Evolutionary conservation across 2,113 vertebrate species (phyloP).

Genomic region (Strigops habroptila): DNA sequence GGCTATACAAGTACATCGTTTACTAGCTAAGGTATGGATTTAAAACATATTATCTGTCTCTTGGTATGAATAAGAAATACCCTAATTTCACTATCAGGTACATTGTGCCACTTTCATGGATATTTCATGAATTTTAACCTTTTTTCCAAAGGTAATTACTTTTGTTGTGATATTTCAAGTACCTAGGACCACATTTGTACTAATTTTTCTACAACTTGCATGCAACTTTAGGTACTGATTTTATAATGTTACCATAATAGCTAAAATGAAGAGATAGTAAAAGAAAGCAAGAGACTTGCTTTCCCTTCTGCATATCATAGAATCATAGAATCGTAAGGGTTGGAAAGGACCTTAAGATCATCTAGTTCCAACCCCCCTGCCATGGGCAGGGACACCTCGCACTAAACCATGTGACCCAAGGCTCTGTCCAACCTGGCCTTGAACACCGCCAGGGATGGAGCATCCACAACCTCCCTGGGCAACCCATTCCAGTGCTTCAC

Average conservation of each 20-base stretch:
- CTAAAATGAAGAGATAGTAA: background rate
- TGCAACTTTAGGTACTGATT: background rate
- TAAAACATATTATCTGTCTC: background rate
- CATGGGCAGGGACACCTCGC: too few relatives aligned
- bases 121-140: background rate
- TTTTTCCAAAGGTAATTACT: background rate
- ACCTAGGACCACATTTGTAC: background rate
- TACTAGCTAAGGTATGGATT: background rate
- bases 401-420: too few relatives aligned
- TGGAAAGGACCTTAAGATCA: too few relatives aligned
- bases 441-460: too few relatives aligned
- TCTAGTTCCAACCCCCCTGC: too few relatives aligned
- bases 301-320: background rate
- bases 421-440: too few relatives aligned
- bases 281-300: background rate
- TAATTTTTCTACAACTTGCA: background rate
- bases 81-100: background rate
- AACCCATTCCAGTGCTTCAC: too few relatives aligned
- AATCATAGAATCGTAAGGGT: too few relatives aligned
- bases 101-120: background rate
- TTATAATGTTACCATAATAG: background rate
- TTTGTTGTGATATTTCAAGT: background rate
- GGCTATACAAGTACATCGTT: background rate
- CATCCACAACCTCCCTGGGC: too few relatives aligned
- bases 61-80: background rate